Percentiles rank a stretch among this genome's conserved stretches.
Evolutionary conservation across 2,113 vertebrate genomes (phyloP).

Genomic region (Hiodon tergisus): DNA sequence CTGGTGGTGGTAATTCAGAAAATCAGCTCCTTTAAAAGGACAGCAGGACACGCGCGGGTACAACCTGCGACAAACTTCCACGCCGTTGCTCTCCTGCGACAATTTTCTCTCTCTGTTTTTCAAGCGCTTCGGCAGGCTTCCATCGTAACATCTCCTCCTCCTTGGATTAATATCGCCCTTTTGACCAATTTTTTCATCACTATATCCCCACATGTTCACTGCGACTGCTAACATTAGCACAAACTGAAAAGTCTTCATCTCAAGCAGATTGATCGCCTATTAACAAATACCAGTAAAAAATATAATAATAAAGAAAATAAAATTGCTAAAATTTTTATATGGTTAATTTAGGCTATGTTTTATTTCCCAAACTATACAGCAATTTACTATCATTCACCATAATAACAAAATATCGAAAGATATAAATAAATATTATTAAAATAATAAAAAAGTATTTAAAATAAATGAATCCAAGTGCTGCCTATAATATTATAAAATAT

Average conservation of each 20-base stretch:
- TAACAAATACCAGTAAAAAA: conserved; percentile 33
- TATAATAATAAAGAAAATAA: conserved; percentile 16
- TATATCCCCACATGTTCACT: conserved; percentile 81
- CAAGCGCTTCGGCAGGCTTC: conserved; percentile 81
- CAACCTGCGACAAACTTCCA: conserved; percentile 76
- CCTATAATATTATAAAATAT: conserved; percentile 29
- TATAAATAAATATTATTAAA: conserved; percentile 40
- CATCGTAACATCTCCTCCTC: conserved; percentile 88
- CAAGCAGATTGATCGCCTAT: conserved; percentile 58
- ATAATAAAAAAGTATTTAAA: conserved; percentile 37
- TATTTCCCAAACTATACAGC: conserved; percentile 13
- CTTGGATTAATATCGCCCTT: conserved; percentile 70
- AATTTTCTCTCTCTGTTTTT: conserved; percentile 83
- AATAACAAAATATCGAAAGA: conserved; percentile 20
- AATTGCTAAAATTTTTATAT: conserved; percentile 51
- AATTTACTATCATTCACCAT: conserved; percentile 32
- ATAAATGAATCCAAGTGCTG: conserved; percentile 46
- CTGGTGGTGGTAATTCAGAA: conserved; percentile 68
- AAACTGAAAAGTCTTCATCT: conserved; percentile 84
- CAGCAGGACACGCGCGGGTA: conserved; percentile 92
- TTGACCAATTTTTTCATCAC: conserved; percentile 86
- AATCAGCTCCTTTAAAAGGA: conserved; percentile 68
- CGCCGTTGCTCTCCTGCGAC: conserved; percentile 69
- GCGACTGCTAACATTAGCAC: conserved; percentile 79
- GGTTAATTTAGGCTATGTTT: conserved; percentile 79